Evolutionary conservation across 2,797 vertebrate genomes (phyloP), one percentile per base, ranked within the genome.

Genomic region (Acanthornis magna): DNA sequence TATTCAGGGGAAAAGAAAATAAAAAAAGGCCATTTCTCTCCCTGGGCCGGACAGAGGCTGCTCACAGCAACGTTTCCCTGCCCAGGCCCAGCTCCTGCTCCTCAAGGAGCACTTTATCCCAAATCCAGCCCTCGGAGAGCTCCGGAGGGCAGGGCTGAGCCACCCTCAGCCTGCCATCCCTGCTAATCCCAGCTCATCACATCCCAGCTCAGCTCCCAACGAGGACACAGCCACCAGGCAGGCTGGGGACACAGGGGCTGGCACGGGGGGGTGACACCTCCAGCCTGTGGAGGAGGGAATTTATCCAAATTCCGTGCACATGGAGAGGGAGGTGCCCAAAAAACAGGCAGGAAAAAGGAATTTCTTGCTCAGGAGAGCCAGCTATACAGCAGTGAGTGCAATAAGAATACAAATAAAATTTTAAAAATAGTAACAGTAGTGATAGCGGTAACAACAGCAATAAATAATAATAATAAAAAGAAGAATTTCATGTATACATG

Each of bases 1-100:
- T 27, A 89, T 95, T 95, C 74, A 93, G 67, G 58, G 40, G 1
- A 8, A 11, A 11, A 13, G 42, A 25, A 62, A 76, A 63, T 54
- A 21, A 43, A 60, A 67, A 45, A 67, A 45, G 50, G 67, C 29
- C 1, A 32, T 82, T 93, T 57, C 63, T 57, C 9, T 8, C 54
- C 2, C 20, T 3, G 9, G 53, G 36, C 55, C 30, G 27, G 75
- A 95, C 88, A 95, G 85, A 88, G 87, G 89, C 88, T 54, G 57
- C 88, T 79, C 85, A 91, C 82, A 84, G 87, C 50, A 20, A 27
- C 58, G 5, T 71, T 92, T 27, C 84, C 77, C 90, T 86, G 65
- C 47, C 23, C 2, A 2, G n/a, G 26, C 4, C 42, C 91, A 60
- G 84, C 60, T 47, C 50, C 80, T 9, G 43, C 42, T 90, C 72